Evolutionary conservation across 2,113 vertebrate genomes (phyloP), one percentile per base, ranked within the genome.

Genomic region (Alethe diademata): DNA sequence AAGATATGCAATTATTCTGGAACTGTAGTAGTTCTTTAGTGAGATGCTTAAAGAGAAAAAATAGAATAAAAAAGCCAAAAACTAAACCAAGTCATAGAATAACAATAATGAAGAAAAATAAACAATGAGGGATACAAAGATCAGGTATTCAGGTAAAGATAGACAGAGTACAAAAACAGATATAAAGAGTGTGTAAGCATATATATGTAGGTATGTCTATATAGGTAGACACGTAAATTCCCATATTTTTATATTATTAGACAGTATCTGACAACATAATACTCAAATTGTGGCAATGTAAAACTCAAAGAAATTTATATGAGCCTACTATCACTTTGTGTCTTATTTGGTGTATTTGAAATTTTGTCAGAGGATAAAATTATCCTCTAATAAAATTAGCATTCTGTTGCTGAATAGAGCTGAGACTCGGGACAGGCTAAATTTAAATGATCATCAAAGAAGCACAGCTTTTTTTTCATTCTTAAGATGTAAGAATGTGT

Each of bases 11-110:
- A 33, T 72, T 47, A 43, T n/a, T 76, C 25, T 66, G 17, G 42
- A 79, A 31, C 20, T 29, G 7, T 33, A 53, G 11, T 14, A 20
- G 24, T 33, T 43, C 5, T 57, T 57, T 67, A 36, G 25, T 38
- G 8, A 80, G 5, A 5, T 61, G 5, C 6, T 51, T 56, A 50
- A 87, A 48, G 33, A 54, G 12, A n/a, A 85, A 82, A n/a, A 47
- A 11, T 6, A 29, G 9, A 72, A 66, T 4, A 2, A 60, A 33
- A 33, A 19, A 19, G 33, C 12, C 57, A 57, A 53, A 16, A 2
- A 0, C 5, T 28, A 70, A 78, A 15, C 0, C 4, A 69, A 40
- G 38, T 35, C 2, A 71, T 4, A 23, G 8, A 69, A 36, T 35
- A 50, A 40, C 4, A 36, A 14, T 51, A 61, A 71, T 25, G 24